phyloP scores from a whole-genome alignment of 1,140 invertebrate species.

The Chironomus striatipennis region DNA sequence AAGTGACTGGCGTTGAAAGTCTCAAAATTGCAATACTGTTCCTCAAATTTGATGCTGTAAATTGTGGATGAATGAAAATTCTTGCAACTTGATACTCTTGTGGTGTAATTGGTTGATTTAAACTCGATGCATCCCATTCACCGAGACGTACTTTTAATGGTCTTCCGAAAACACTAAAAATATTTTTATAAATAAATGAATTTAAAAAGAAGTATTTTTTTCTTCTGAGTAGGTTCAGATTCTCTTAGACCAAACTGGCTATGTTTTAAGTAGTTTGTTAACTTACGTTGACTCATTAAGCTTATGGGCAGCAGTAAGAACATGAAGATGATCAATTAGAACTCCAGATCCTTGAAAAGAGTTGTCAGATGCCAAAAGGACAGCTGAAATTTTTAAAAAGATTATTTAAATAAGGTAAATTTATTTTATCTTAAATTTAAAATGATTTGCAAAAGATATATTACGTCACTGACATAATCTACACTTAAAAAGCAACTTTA shows the following conservation, averaged over 20 bases:
- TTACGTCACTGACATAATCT: no score
- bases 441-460: no score
- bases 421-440: no score
- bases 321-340: conserved; percentile 50
- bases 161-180: conserved; percentile 24
- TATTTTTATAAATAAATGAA: background rate
- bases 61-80: conserved; percentile 56
- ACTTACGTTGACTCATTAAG: conserved; percentile 50
- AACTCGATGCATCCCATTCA: conserved; percentile 56
- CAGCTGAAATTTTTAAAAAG: conserved; percentile 27
- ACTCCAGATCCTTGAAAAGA: conserved; percentile 59
- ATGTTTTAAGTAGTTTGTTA: background rate
- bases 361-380: conserved; percentile 42
- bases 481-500: background rate
- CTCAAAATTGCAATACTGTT: conserved; percentile 62
- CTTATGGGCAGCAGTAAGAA: conserved; percentile 61
- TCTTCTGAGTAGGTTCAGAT: background rate
- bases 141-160: conserved; percentile 54
- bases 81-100: conserved; percentile 47
- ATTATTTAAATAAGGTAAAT: no score
- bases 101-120: conserved; percentile 50
- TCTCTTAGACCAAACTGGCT: background rate
- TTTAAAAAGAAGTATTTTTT: background rate
- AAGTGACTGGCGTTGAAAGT: conserved; percentile 47
- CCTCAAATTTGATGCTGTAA: conserved; percentile 52